A percentile compares a stretch with the other conserved stretches of the same genome.
Evolutionary conservation across 2,888 invertebrate species (phyloP).

Genomic region (Sipunculus nudus): DNA sequence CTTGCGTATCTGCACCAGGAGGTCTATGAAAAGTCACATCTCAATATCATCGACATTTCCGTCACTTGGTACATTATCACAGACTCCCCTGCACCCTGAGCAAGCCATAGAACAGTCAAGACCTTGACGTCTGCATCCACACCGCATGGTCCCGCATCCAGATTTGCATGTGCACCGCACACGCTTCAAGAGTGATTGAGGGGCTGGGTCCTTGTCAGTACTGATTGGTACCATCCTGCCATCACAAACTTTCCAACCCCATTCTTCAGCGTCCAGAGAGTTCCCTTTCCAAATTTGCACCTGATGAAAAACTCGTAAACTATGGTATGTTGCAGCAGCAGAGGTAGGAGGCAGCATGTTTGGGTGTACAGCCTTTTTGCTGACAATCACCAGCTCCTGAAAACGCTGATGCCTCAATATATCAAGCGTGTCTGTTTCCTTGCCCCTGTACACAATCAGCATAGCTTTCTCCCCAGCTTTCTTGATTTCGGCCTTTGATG

Average conservation of each 20-base stretch:
- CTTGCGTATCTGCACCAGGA: too few relatives aligned
- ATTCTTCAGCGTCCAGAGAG: constrained; percentile 25
- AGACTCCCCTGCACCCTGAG: constrained; percentile 19
- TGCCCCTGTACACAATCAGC: background rate
- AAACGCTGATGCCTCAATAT: constrained; percentile 11
- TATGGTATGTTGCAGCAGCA: constrained; percentile 37
- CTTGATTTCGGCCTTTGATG: background rate
- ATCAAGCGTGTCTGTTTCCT: background rate
- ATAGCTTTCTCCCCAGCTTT: background rate
- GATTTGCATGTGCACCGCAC: constrained; percentile 39
- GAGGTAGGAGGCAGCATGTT: constrained; percentile 42
- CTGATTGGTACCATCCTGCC: constrained; percentile 14
- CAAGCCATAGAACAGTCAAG: constrained; percentile 21
- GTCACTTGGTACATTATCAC: too few relatives aligned
- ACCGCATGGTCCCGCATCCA: constrained; percentile 31
- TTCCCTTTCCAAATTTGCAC: constrained; percentile 36
- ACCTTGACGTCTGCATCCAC: constrained; percentile 26
- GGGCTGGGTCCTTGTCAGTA: constrained; percentile 33
- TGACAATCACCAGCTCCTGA: constrained; percentile 20
- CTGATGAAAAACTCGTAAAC: constrained; percentile 37
- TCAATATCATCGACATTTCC: too few relatives aligned
- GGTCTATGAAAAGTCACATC: too few relatives aligned
- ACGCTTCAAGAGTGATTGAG: constrained; percentile 34
- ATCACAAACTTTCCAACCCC: constrained; percentile 36
- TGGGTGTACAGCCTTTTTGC: constrained; percentile 29